phyloP scores from a whole-genome alignment of 1,140 invertebrate genomes.

The Drosophila ironensis region DNA sequence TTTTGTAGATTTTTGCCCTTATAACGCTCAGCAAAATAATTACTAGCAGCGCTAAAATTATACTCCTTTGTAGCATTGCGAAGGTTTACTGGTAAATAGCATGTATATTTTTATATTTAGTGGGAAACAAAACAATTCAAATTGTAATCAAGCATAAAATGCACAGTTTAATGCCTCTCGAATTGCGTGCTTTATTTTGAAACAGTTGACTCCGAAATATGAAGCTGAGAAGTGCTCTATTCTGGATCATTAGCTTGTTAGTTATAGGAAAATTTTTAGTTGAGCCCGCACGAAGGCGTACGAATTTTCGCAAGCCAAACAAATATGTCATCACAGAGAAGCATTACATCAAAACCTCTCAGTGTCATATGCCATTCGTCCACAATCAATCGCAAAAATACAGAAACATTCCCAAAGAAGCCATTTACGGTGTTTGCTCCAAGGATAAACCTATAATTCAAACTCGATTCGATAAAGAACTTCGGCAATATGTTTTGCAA shows the following conservation, averaged over 20 bases:
- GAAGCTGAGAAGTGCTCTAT: neutral
- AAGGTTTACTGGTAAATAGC: neutral
- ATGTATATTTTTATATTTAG: neutral
- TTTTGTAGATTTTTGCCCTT: neutral
- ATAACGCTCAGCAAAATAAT: neutral
- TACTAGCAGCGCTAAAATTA: neutral
- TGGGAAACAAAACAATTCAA: neutral
- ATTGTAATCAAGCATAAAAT: neutral
- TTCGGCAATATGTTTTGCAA: conserved; percentile 1
- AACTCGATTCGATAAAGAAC: neutral
- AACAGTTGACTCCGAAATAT: neutral
- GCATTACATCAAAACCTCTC: neutral
- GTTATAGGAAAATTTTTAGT: neutral
- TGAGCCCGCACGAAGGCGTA: neutral
- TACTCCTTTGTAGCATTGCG: neutral
- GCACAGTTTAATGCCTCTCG: neutral
- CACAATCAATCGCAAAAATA: neutral
- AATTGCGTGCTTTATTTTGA: too few relatives aligned
- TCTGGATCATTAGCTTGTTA: neutral
- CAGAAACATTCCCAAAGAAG: too few relatives aligned
- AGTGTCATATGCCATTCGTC: neutral
- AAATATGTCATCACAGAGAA: neutral
- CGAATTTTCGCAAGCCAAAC: too few relatives aligned
- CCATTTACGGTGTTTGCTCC: neutral
- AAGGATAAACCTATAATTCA: neutral